Conservation (phyloP, 2,888 invertebrate species). For the Drosophila prolongata region DNA sequence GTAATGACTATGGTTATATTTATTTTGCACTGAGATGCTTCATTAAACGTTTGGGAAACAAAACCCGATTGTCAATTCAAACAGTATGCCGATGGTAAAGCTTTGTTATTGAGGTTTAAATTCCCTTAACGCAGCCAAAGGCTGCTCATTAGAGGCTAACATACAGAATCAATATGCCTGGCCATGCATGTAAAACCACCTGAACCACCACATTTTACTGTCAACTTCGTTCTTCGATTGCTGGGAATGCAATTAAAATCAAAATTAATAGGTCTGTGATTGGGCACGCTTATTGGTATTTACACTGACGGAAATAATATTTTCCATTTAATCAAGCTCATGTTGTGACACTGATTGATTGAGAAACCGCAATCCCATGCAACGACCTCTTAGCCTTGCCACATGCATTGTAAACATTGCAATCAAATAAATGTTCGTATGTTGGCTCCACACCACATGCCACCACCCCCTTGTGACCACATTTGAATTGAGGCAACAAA, state of each 20-base stretch:
- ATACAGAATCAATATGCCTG: slow-evolving; percentile 12
- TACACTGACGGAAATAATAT: slow-evolving; percentile 3
- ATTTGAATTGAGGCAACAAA: slow-evolving; percentile 49
- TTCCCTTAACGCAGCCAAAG: background rate
- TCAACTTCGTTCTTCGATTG: background rate
- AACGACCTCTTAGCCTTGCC: slow-evolving; percentile 35
- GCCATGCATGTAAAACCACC: slow-evolving; percentile 10
- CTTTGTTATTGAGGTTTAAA: background rate
- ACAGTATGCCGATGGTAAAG: background rate
- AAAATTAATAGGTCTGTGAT: slow-evolving; percentile 5
- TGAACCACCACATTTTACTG: background rate
- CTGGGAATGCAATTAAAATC: slow-evolving; percentile 11
- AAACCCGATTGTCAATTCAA: background rate
- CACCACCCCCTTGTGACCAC: slow-evolving; percentile 14
- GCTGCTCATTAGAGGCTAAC: slow-evolving; percentile 29
- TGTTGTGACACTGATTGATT: slow-evolving; percentile 53
- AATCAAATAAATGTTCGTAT: slow-evolving; percentile 49
- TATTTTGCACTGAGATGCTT: too few relatives aligned
- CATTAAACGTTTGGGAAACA: too few relatives aligned
- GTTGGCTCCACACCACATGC: background rate
- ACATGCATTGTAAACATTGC: slow-evolving; percentile 36
- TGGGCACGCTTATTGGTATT: background rate
- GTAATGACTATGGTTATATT: too few relatives aligned
- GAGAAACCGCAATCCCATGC: slow-evolving; percentile 23
- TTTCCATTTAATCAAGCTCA: slow-evolving; percentile 57